A percentile compares a stretch with the other conserved stretches of the same genome.
Conservation (phyloP, 2,797 vertebrate species). For the Spondyliosoma cantharus region DNA sequence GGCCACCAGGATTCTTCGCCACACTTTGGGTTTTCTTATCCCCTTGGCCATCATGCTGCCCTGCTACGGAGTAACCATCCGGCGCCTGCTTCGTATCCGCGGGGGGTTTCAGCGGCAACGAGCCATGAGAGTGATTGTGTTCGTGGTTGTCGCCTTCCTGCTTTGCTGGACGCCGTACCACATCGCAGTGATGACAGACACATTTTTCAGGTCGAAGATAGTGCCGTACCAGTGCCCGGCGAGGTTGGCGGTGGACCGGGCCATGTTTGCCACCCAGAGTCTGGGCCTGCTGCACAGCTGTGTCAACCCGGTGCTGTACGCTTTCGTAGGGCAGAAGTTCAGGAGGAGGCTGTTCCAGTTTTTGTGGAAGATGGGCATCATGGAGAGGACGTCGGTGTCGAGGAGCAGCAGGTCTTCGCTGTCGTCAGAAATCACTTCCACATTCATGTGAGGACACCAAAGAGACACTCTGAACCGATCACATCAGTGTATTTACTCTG, state of each 20-base stretch:
- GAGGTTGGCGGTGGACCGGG: conserved; percentile 68
- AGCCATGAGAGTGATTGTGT: conserved; percentile 80
- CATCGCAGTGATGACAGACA: conserved; percentile 73
- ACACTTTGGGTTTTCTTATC: conserved; percentile 78
- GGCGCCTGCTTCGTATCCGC: conserved; percentile 72
- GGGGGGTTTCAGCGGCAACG: conserved; percentile 77
- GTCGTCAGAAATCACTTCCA: conserved; percentile 76
- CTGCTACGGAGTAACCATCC: conserved; percentile 79
- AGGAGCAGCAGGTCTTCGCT: conserved; percentile 72
- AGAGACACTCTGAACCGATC: conserved; percentile 5
- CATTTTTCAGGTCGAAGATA: conserved; percentile 72
- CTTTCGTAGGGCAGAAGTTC: conserved; percentile 83
- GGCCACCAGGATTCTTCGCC: conserved; percentile 76
- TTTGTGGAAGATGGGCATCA: conserved; percentile 50
- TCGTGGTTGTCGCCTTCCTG: conserved; percentile 78
- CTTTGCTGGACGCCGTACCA: conserved; percentile 83
- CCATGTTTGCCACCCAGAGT: conserved; percentile 76
- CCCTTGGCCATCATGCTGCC: conserved; percentile 78
- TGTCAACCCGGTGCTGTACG: conserved; percentile 82
- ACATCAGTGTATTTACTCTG: neutral
- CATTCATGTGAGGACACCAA: conserved; percentile 68
- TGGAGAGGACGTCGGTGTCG: conserved; percentile 18
- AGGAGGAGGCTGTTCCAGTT: conserved; percentile 58
- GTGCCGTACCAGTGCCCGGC: conserved; percentile 62
- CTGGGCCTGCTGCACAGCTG: conserved; percentile 82